Base-by-base conservation (phyloP, 2,888 invertebrate genomes). In the Tridacna gigas region DNA sequence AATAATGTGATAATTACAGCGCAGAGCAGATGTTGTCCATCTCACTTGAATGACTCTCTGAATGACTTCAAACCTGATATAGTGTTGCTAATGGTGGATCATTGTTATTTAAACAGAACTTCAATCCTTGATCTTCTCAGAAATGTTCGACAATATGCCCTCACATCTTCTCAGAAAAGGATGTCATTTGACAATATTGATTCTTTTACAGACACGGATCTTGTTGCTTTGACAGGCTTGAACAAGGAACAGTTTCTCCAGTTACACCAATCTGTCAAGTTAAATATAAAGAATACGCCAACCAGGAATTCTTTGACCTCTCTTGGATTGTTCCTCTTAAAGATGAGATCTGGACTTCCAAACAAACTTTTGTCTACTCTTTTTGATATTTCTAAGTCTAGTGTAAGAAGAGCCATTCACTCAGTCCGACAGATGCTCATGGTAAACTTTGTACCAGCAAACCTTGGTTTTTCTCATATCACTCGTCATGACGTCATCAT, bases 271-370 rank as follows among this genome's bases (percentile, higher is more conserved):
- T 20, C 22, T 25, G 26, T 65, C 12, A 7, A 11, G 25, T 22
- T 65, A 0, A 45, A 74, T 5, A 51, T 88, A 0, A 65, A 65
- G 74, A 75, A 79, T n/a, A 84, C 83, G 0, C 84, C 74, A 22
- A 15, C 47, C 1, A 81, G 88, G n/a, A 22, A 69, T 4, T 9
- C 61, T 15, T 69, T n/a, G 26, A 86, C 84, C 15, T 67, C 63
- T 56, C 12, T 86, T 71, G 88, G 83, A 15, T 48, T 89, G 22
- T 86, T 83, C 20, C 65, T 86, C 0, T 71, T 77, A 9, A 84
- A 88, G 51, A 9, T 88, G 45, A 80, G 69, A 26, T 82, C 84
- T 20, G 85, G 79, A 2, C 28, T 86, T 12, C 80, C 83, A 0
- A 89, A 80, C 56, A 77, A 75, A 25, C 12, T 85, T 13, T 2